Evolutionary conservation across 1,140 invertebrate genomes (phyloP).

Genomic region (Babylonia areolata): DNA sequence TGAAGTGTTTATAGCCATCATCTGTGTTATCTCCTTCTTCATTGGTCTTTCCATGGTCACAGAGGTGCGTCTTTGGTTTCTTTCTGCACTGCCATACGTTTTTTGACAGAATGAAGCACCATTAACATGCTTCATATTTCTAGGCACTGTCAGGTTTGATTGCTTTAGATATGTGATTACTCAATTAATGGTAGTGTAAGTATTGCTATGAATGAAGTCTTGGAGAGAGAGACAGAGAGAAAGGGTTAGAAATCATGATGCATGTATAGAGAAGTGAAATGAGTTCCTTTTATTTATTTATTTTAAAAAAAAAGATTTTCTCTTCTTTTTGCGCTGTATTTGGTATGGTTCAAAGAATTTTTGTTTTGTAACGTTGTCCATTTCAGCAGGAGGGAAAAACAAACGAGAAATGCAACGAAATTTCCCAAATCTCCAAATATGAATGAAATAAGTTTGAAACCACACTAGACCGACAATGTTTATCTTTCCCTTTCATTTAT

Average conservation of each 20-base stretch:
- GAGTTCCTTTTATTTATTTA: too few species aligned
- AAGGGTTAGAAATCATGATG: too few species aligned
- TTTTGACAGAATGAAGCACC: neutral
- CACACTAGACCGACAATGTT: too few species aligned
- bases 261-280: too few species aligned
- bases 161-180: too few species aligned
- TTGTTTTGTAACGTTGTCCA: neutral
- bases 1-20: constrained; percentile 80
- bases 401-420: neutral
- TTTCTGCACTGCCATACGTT: neutral
- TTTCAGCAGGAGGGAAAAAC: neutral
- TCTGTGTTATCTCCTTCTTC: constrained; percentile 81
- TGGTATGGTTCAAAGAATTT: constrained; percentile 16
- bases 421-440: too few species aligned
- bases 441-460: too few species aligned
- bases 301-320: neutral
- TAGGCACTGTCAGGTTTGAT: neutral
- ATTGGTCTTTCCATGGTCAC: constrained; percentile 85
- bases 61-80: constrained; percentile 77
- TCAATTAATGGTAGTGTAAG: too few species aligned
- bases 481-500: too few species aligned
- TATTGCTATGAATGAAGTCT: too few species aligned
- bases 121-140: neutral
- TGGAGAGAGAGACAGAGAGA: too few species aligned
- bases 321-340: neutral